A percentile compares a stretch with the other conserved stretches of the same genome.
These are phyloP conservation scores for Odontothrips loti DNA, from an alignment of 2,888 invertebrate genomes.

Conservation along the genomic window DNA sequence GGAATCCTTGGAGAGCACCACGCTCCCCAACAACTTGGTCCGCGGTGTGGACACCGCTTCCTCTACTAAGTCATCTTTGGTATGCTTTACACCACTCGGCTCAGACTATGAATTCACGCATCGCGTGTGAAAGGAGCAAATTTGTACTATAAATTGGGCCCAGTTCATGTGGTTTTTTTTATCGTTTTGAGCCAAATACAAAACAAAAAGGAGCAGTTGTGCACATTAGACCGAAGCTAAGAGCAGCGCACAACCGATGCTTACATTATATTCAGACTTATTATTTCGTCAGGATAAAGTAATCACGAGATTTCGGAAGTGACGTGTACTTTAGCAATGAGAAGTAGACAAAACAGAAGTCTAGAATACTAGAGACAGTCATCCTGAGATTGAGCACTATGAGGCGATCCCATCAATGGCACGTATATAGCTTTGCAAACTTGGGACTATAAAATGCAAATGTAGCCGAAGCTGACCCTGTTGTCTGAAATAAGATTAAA, in stretches of 20 bases:
- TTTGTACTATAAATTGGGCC: constrained; percentile 4
- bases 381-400: constrained; percentile 13
- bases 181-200: neutral
- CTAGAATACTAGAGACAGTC: neutral
- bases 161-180: neutral
- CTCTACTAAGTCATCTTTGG: neutral
- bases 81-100: neutral
- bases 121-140: neutral
- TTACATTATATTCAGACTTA: constrained; percentile 21
- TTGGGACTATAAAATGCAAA: neutral
- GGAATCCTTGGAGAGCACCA: no score
- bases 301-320: neutral
- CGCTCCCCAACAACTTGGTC: no score
- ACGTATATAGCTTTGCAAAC: neutral
- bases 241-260: neutral
- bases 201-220: neutral
- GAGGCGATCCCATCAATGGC: neutral
- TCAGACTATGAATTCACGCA: constrained; percentile 1
- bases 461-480: no score
- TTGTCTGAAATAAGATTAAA: no score
- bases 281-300: neutral
- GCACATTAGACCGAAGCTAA: neutral
- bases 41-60: neutral
- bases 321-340: neutral
- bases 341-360: neutral